Evolutionary conservation across 2,888 invertebrate species (phyloP).

Genomic region (Oscheius sp.): DNA sequence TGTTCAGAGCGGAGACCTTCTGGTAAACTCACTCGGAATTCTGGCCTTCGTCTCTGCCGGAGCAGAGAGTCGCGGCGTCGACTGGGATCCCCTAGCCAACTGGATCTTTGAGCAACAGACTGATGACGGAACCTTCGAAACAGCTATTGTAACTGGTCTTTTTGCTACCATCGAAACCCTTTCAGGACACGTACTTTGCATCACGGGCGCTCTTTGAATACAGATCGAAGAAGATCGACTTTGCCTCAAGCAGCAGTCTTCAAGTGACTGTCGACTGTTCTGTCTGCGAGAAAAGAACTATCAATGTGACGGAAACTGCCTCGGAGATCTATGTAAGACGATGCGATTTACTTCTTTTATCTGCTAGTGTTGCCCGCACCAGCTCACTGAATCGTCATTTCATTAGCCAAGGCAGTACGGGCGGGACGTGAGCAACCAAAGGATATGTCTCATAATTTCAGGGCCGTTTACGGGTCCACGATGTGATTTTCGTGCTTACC

Average conservation of each 20-base stretch:
- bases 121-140: constrained; percentile 58
- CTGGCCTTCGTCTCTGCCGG: constrained; percentile 53
- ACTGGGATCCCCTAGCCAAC: constrained; percentile 68
- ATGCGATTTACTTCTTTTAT: no score
- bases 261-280: constrained; percentile 49
- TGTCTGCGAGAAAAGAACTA: constrained; percentile 40
- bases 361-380: no score
- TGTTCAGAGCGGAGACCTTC: constrained; percentile 56
- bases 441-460: no score
- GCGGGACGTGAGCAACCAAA: no score
- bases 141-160: constrained; percentile 56
- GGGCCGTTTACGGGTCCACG: no score
- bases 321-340: constrained; percentile 51
- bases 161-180: neutral
- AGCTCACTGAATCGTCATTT: no score
- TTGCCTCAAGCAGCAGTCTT: constrained; percentile 37
- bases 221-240: constrained; percentile 43
- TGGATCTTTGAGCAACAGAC: constrained; percentile 70
- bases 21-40: constrained; percentile 58
- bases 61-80: constrained; percentile 47
- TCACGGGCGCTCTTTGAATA: constrained; percentile 64
- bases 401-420: no score
- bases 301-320: constrained; percentile 53
- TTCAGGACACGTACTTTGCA: constrained; percentile 67
- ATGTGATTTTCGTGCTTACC: no score